Percentiles rank a stretch among this genome's conserved stretches.
These are phyloP conservation scores for Plebejus anna DNA, from an alignment of 2,888 invertebrate genomes.

Conservation along the genomic window DNA sequence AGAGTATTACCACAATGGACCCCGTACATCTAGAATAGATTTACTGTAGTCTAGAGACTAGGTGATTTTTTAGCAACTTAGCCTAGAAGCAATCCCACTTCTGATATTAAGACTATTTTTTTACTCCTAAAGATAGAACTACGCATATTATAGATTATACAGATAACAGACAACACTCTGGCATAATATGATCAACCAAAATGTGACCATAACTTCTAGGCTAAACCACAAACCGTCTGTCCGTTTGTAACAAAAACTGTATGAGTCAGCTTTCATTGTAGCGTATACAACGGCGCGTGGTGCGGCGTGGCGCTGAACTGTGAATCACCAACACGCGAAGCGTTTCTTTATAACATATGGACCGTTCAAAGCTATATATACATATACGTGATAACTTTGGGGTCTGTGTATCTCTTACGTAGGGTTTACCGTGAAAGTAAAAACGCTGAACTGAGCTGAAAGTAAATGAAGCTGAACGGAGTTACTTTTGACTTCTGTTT, in stretches of 20 bases:
- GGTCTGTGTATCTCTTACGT: no score
- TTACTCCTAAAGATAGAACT: neutral
- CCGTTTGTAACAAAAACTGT: constrained; percentile 30
- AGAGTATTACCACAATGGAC: neutral
- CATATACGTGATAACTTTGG: no score
- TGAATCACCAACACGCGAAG: constrained; percentile 43
- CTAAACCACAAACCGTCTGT: constrained; percentile 1
- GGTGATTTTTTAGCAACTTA: no score
- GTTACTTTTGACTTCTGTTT: no score
- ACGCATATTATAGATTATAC: neutral
- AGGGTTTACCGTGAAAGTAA: no score
- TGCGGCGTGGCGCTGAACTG: constrained; percentile 32
- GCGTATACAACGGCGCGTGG: constrained; percentile 42
- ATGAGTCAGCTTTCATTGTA: constrained; percentile 60
- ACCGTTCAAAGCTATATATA: no score
- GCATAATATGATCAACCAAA: neutral
- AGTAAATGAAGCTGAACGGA: no score
- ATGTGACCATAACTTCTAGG: neutral
- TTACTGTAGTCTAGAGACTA: no score
- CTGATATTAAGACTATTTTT: no score
- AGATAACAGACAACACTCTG: neutral
- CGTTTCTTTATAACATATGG: neutral
- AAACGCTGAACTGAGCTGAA: no score
- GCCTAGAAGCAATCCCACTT: no score
- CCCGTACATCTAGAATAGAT: no score